These are phyloP conservation scores for Amorpha juglandis DNA, from an alignment of 2,888 invertebrate species.

Conservation along the genomic window DNA sequence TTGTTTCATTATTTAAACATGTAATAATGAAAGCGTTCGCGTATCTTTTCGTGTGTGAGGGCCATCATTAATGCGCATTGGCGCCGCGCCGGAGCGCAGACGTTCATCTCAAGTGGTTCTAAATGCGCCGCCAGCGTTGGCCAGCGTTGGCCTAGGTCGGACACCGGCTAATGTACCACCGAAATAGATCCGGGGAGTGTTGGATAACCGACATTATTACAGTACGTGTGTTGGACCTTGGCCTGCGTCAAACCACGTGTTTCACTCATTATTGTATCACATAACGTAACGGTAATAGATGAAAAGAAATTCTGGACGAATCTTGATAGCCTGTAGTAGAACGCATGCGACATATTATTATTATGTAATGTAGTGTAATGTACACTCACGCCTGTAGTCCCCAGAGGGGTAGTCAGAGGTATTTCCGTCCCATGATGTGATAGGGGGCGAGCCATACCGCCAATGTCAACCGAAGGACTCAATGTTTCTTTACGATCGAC, in stretches of 20 bases:
- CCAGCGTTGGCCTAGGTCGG: slow-evolving; percentile 55
- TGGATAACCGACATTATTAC: slow-evolving; percentile 27
- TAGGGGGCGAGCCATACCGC: too few relatives aligned
- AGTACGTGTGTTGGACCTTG: neutral
- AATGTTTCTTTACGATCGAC: too few relatives aligned
- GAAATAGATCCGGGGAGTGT: slow-evolving; percentile 16
- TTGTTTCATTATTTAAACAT: too few relatives aligned
- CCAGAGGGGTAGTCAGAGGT: too few relatives aligned
- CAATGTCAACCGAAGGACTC: too few relatives aligned
- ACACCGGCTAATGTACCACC: slow-evolving; percentile 25
- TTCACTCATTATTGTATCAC: neutral
- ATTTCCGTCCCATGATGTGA: too few relatives aligned
- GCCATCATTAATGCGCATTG: neutral
- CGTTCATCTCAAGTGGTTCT: slow-evolving; percentile 61
- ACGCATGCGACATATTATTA: too few relatives aligned
- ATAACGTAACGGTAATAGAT: neutral
- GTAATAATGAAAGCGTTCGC: neutral
- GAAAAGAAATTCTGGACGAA: too few relatives aligned
- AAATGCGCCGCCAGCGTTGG: slow-evolving; percentile 51
- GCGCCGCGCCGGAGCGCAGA: slow-evolving; percentile 32
- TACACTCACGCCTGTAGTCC: too few relatives aligned
- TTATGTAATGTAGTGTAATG: too few relatives aligned
- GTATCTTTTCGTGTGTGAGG: neutral
- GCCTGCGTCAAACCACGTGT: neutral
- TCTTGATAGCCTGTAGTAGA: too few relatives aligned